Conservation (phyloP, 1,140 invertebrate genomes). For the Zaprionus nigranus region DNA sequence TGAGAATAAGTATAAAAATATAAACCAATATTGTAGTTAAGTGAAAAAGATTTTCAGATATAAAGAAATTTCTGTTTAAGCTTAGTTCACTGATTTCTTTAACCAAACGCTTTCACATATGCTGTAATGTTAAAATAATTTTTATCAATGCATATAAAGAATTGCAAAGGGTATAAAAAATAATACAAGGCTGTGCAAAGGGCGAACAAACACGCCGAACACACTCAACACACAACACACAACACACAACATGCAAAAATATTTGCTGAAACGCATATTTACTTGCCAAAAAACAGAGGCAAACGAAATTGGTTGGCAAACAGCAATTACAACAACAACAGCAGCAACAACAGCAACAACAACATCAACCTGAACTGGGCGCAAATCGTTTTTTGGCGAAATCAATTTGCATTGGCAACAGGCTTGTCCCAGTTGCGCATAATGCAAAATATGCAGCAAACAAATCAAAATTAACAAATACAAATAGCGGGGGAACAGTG, state of each 20-base stretch:
- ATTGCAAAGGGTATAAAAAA: constrained; percentile 24
- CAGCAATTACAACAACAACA: constrained; percentile 50
- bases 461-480: constrained; percentile 78
- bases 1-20: background rate
- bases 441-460: constrained; percentile 63
- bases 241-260: constrained; percentile 68
- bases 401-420: constrained; percentile 63
- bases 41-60: too few relatives aligned
- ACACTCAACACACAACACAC: constrained; percentile 54
- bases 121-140: background rate
- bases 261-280: constrained; percentile 76
- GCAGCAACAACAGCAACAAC: constrained; percentile 3
- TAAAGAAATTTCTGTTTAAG: background rate
- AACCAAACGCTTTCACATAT: background rate
- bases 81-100: background rate
- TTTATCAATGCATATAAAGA: background rate
- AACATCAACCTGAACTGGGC: background rate
- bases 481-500: constrained; percentile 25
- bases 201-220: constrained; percentile 20
- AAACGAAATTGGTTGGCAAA: constrained; percentile 74
- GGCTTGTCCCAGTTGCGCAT: constrained; percentile 20
- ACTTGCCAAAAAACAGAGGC: constrained; percentile 67
- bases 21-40: background rate
- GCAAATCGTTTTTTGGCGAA: constrained; percentile 64
- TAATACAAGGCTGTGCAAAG: constrained; percentile 25